Evolutionary conservation across 2,113 vertebrate species (phyloP), one percentile per base, ranked within the genome.

Genomic region (Scomber japonicus): DNA sequence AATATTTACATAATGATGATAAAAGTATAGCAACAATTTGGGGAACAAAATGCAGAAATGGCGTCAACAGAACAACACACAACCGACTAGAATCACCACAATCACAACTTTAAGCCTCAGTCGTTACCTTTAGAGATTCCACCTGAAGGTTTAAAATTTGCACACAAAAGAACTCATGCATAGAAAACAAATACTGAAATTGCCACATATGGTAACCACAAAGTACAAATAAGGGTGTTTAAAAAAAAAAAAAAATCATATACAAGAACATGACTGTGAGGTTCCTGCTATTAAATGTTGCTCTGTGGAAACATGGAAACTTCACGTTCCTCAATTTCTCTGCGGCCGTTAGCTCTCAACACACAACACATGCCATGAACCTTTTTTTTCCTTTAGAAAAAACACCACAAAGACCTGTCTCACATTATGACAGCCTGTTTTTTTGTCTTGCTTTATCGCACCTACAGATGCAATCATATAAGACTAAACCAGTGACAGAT

Each of bases 1-100:
- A 86, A 78, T 92, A 93, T 93, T 87, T 92, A 93, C 91, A 93
- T 80, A 90, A 45, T 60, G 70, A 67, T 69, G 73, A 81, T 57
- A 56, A 84, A 89, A 80, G 19, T 65, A 85, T 74, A 72, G 81
- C 51, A 27, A 88, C 48, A 77, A 60, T 71, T 51, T 57, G 31
- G 61, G 10, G 24, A 76, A 89, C 40, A 83, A 82, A 91, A 89
- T 35, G 64, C 50, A 81, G 57, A 71, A 85, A 87, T 62, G 35
- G 19, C 61, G 72, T 63, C 55, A 86, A 88, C 59, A 67, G 49
- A 87, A 80, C 72, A 83, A 89, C 75, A 81, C 62, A 88, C 80
- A 82, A 69, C 35, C 77, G 68, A 75, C 75, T 56, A 85, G 54
- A 65, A 78, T 85, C 70, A 91, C 72, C 77, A 86, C 60, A 72